Evolutionary conservation across 2,888 invertebrate species (phyloP).

Genomic region (Sesia bembeciformis): DNA sequence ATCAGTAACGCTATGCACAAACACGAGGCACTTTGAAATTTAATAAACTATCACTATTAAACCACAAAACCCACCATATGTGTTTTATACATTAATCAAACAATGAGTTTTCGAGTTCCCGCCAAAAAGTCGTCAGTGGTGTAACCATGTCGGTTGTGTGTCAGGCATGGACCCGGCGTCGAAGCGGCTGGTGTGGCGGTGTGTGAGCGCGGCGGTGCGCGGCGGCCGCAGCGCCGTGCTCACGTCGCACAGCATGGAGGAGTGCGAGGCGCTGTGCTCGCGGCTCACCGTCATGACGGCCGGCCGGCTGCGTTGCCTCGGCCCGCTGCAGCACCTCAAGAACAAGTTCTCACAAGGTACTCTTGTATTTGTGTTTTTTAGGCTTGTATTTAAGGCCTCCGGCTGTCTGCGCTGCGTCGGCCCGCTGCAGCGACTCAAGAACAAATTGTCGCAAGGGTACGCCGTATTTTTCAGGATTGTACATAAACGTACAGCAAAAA

Average conservation of each 20-base stretch:
- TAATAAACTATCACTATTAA: no score
- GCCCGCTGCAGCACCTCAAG: constrained; percentile 79
- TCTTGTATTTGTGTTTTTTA: not conserved
- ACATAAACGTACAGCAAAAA: no score
- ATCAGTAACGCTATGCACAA: no score
- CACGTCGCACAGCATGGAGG: constrained; percentile 80
- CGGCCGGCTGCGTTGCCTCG: constrained; percentile 81
- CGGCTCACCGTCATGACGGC: constrained; percentile 86
- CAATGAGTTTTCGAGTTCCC: no score
- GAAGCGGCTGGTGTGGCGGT: constrained; percentile 86
- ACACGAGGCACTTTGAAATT: no score
- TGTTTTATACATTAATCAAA: no score
- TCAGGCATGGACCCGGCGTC: constrained; percentile 88
- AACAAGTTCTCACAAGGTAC: constrained; percentile 74
- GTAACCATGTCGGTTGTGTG: no score
- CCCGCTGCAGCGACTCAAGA: constrained; percentile 77
- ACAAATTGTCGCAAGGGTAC: constrained; percentile 75
- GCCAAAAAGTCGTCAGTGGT: no score
- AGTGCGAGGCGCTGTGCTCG: constrained; percentile 87
- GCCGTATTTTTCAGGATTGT: constrained; percentile 22
- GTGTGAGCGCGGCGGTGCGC: constrained; percentile 70
- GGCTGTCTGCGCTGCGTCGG: constrained; percentile 82
- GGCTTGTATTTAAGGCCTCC: constrained; percentile 86
- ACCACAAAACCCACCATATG: no score
- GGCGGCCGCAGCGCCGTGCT: constrained; percentile 84